These are phyloP conservation scores for Drosophila emarginata DNA, from an alignment of 2,888 invertebrate genomes.

Conservation along the genomic window DNA sequence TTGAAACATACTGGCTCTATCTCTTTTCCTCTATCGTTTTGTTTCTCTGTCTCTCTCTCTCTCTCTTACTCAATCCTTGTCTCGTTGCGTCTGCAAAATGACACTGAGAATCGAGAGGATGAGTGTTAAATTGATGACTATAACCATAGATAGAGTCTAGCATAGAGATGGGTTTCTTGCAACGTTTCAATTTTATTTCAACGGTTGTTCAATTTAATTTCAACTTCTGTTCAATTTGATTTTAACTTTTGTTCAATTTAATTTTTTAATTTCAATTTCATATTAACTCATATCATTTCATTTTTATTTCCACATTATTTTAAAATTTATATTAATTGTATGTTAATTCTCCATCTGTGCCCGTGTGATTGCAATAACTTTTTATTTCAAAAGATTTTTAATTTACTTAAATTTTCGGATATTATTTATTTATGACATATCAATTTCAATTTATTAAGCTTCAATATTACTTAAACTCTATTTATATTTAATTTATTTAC, in stretches of 20 bases:
- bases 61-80: not conserved
- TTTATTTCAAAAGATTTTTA: too few species aligned
- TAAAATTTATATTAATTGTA: too few species aligned
- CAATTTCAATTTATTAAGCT: too few species aligned
- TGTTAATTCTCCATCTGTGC: too few species aligned
- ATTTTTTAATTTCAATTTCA: not conserved
- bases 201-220: not conserved
- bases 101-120: slow-evolving; percentile 34
- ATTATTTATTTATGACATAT: too few species aligned
- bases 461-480: not conserved
- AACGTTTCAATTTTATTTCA: not conserved
- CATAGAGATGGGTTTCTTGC: not conserved
- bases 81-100: not conserved
- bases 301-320: too few species aligned
- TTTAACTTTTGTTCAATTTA: not conserved
- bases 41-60: not conserved
- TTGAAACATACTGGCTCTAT: slow-evolving; percentile 47
- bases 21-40: not conserved
- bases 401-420: too few species aligned
- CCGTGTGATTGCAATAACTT: too few species aligned
- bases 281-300: too few species aligned
- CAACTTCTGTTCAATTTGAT: not conserved
- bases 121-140: slow-evolving; percentile 44
- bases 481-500: not conserved
- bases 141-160: not conserved